These are phyloP conservation scores for Leptatherina wallacei DNA, from an alignment of 2,797 vertebrate species.

Conservation along the genomic window DNA sequence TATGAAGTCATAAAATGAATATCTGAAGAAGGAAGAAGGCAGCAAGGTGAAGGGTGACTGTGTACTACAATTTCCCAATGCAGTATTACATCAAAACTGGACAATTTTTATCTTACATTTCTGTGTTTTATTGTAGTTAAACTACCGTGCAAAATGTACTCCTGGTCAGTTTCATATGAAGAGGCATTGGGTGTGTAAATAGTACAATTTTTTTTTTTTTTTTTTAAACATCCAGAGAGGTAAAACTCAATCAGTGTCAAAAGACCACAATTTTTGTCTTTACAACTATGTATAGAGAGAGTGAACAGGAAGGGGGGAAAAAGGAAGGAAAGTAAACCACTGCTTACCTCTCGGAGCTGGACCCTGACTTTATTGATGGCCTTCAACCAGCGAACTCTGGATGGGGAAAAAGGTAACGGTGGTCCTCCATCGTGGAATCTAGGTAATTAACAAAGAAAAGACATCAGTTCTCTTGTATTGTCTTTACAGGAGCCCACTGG, in stretches of 20 bases:
- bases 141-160: background rate
- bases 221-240: constrained; percentile 60
- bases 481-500: background rate
- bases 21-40: background rate
- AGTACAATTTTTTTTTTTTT: too few relatives aligned
- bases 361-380: constrained; percentile 95
- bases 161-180: background rate
- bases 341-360: constrained; percentile 93
- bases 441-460: constrained; percentile 10
- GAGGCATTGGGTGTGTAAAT: background rate
- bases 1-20: constrained; percentile 22
- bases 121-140: background rate
- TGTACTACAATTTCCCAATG: background rate
- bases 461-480: background rate
- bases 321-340: constrained; percentile 11
- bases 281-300: background rate
- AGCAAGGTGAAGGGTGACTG: background rate
- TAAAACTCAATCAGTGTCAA: constrained; percentile 71
- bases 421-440: constrained; percentile 83
- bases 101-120: background rate
- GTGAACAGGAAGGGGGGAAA: constrained; percentile 1
- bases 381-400: constrained; percentile 92
- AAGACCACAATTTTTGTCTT: background rate
- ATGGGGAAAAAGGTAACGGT: constrained; percentile 86
- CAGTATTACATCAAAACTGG: background rate